Evolutionary conservation across 2,888 invertebrate genomes (phyloP).

Genomic region (Venustoraphidia nigricollis): DNA sequence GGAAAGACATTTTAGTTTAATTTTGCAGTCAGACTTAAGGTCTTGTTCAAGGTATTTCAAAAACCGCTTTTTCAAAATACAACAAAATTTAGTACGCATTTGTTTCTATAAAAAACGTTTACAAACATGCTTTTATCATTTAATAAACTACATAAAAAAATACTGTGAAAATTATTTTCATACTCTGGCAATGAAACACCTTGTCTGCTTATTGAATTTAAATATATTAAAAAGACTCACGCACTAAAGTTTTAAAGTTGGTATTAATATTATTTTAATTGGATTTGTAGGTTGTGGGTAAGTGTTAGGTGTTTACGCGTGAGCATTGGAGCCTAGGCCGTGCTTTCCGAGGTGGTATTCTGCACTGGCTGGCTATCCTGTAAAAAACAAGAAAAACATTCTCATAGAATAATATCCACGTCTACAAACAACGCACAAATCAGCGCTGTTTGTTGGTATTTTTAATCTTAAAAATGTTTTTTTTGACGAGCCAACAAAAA

Average conservation of each 20-base stretch:
- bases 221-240: conserved; percentile 23
- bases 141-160: conserved; percentile 4
- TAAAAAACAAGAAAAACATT: conserved; percentile 16
- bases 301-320: conserved; percentile 1
- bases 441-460: too few species aligned
- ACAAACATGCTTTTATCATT: neutral
- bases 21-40: conserved; percentile 29
- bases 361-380: conserved; percentile 41
- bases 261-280: conserved; percentile 22
- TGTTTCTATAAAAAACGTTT: neutral
- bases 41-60: conserved; percentile 28
- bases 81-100: neutral
- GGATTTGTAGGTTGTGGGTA: conserved; percentile 19
- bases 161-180: neutral
- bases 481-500: too few species aligned
- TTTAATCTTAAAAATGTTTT: too few species aligned
- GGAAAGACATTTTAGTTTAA: conserved; percentile 25
- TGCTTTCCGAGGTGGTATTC: conserved; percentile 43
- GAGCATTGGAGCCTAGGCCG: conserved; percentile 30
- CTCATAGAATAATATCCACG: neutral
- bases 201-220: conserved; percentile 25
- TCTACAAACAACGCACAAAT: neutral
- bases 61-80: conserved; percentile 16
- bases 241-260: conserved; percentile 26
- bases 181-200: conserved; percentile 24